These are phyloP conservation scores for Alcis repandata DNA, from an alignment of 2,888 invertebrate species.

Conservation along the genomic window DNA sequence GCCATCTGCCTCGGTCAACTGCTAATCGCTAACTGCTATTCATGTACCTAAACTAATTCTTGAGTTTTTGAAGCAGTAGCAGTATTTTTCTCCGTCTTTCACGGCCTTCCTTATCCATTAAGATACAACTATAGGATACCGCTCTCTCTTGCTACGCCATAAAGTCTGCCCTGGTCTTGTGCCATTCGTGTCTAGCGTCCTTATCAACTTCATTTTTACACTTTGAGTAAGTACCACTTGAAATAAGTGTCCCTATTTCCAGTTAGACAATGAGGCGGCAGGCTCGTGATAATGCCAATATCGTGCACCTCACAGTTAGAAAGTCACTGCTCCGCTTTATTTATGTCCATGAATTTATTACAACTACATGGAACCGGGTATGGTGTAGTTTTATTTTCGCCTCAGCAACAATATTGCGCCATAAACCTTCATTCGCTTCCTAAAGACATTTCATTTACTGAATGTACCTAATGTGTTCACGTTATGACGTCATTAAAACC, in stretches of 20 bases:
- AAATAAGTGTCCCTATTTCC: too few species aligned
- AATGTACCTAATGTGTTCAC: conserved; percentile 31
- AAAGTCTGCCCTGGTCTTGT: not conserved
- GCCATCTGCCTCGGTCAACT: too few species aligned
- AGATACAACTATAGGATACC: too few species aligned
- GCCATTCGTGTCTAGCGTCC: not conserved
- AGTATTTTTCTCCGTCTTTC: too few species aligned
- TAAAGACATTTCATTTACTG: conserved; percentile 42
- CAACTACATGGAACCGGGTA: not conserved
- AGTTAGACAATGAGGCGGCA: too few species aligned
- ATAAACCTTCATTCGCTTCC: conserved; percentile 45
- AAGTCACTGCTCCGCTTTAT: not conserved
- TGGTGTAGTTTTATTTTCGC: conserved; percentile 28
- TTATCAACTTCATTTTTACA: too few species aligned
- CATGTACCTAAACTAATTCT: too few species aligned
- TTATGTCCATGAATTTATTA: not conserved
- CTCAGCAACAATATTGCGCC: conserved; percentile 25
- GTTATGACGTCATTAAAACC: conserved; percentile 30
- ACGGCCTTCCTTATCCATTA: too few species aligned
- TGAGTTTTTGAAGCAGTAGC: too few species aligned
- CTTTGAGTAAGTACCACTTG: too few species aligned
- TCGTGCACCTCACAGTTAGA: not conserved
- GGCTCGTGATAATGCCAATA: too few species aligned
- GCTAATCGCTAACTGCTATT: too few species aligned
- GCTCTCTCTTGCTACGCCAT: not conserved